Base-by-base conservation (phyloP, 2,797 vertebrate genomes). In the Uromys caudimaculatus region DNA sequence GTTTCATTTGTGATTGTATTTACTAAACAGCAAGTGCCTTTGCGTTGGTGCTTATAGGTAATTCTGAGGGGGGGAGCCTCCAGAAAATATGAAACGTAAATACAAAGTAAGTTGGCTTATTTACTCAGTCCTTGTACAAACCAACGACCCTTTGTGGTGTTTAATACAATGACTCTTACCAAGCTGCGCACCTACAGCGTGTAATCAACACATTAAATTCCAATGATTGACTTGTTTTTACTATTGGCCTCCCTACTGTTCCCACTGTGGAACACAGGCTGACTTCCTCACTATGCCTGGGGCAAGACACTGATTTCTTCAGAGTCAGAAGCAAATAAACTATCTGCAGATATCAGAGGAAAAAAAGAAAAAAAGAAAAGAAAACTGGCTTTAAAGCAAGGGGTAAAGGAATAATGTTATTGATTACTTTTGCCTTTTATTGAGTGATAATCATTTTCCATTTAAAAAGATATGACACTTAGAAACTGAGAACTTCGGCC, bases 291-390 rank as follows among this genome's bases (percentile, higher is more conserved):
- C 91, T 94, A 69, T 85, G 91, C 91, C 56, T 38, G 2, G 50
- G n/a, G 67, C 95, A 97, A 95, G 96, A 79, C 76, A 47, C 76
- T 84, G 92, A 97, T 93, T 67, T 73, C 93, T 90, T 88, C 96
- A 90, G 91, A 96, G 97, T 97, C 94, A 97, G 93, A 19, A n/a
- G 64, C 81, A 96, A 94, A 93, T 97, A 97, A 98, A 77, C 58
- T 60, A 91, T 95, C 88, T 96, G n/a, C 0, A 79, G 23, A 73
- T 71, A 89, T 58, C 91, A 0, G 6, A 96, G 76, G 97, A 95
- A 29, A 29, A 44, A 44, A 44, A 44, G 44, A 96, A 56, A 96
- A 78, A 97, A 76, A 86, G 29, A 19, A 96, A 82, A 98, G 64
- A 85, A 32, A 29, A 27, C 38, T 96, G 95, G 8, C 44, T 96